Evolutionary conservation across 2,888 invertebrate species (phyloP).

Genomic region (Polymixis lichenea): DNA sequence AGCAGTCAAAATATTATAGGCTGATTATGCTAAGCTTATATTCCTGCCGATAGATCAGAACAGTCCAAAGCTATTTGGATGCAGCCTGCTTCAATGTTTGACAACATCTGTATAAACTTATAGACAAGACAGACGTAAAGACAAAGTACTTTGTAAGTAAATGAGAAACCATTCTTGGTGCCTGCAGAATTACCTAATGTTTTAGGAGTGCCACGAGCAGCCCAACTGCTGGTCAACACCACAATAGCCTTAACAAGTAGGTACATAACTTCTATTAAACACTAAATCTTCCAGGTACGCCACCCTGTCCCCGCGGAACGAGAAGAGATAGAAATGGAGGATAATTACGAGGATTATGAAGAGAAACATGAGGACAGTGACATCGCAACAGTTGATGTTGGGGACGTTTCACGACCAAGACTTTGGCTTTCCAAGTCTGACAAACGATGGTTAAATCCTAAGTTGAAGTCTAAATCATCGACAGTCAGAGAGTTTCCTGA

Average conservation of each 20-base stretch:
- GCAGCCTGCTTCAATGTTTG: neutral
- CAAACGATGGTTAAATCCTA: neutral
- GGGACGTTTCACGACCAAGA: constrained; percentile 4
- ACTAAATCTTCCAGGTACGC: constrained; percentile 38
- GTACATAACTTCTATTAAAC: neutral
- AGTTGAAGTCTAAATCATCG: neutral
- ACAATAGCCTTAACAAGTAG: neutral
- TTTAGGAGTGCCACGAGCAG: too few species aligned
- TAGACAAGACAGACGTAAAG: too few species aligned
- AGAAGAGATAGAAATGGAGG: constrained; percentile 50
- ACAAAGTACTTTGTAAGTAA: too few species aligned
- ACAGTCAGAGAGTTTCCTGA: constrained; percentile 7
- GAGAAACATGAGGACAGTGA: constrained; percentile 39
- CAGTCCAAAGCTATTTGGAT: neutral
- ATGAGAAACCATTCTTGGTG: too few species aligned
- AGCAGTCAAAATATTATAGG: too few species aligned
- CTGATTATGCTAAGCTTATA: neutral
- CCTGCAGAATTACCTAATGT: too few species aligned
- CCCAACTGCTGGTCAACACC: neutral
- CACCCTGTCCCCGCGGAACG: constrained; percentile 22
- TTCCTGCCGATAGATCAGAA: neutral
- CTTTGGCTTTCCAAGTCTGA: constrained; percentile 8
- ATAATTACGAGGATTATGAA: constrained; percentile 46
- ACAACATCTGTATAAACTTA: neutral
- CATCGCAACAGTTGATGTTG: constrained; percentile 19